These are phyloP conservation scores for Thymelicus acteon DNA, from an alignment of 2,888 invertebrate species.

Conservation along the genomic window DNA sequence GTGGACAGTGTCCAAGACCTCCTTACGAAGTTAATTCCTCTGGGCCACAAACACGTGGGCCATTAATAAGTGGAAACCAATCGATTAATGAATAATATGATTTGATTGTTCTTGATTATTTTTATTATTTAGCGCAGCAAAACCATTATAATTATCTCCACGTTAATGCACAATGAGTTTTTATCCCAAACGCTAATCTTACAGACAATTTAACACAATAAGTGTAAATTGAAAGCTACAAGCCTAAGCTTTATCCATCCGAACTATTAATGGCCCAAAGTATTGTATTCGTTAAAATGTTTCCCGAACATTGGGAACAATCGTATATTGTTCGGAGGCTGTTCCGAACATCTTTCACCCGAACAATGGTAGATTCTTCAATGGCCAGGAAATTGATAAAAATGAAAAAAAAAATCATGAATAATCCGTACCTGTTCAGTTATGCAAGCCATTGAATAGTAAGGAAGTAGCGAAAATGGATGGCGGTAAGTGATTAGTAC, in stretches of 20 bases:
- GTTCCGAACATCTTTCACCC: constrained; percentile 26
- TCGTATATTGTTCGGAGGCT: constrained; percentile 21
- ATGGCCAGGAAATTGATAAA: constrained; percentile 25
- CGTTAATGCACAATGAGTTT: background rate
- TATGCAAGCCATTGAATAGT: constrained; percentile 1
- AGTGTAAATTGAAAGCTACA: constrained; percentile 4
- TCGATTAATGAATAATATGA: too few species aligned
- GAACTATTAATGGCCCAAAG: constrained; percentile 21
- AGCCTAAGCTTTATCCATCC: constrained; percentile 16
- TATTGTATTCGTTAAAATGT: constrained; percentile 28
- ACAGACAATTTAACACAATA: constrained; percentile 11
- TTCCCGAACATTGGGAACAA: constrained; percentile 21
- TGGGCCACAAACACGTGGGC: too few species aligned
- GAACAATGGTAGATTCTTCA: constrained; percentile 27
- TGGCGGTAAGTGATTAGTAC: background rate
- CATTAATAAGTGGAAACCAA: too few species aligned
- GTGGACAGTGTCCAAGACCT: too few species aligned
- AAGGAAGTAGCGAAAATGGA: background rate
- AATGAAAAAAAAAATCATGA: background rate
- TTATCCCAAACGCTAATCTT: background rate
- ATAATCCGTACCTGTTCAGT: constrained; percentile 6
- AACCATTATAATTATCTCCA: background rate
- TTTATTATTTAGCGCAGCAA: background rate
- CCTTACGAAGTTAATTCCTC: too few species aligned
- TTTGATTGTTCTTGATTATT: constrained; percentile 24